Conservation (phyloP, 2,888 invertebrate genomes). For the Polia nebulosa region DNA sequence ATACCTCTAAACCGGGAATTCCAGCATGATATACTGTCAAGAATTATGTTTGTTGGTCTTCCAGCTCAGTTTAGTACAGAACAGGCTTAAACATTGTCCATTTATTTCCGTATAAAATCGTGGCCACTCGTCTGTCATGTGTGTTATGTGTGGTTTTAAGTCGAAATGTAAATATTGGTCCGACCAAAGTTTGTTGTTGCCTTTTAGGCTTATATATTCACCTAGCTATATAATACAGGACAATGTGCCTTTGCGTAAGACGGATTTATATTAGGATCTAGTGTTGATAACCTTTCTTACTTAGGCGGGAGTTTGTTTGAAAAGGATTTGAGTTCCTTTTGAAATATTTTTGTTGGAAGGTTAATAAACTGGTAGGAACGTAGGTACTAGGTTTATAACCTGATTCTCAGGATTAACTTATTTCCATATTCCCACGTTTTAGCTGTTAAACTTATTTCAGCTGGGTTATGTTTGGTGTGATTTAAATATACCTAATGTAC, state of each 20-base stretch:
- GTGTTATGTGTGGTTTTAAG: slow-evolving; percentile 27
- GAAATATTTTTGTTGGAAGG: neutral
- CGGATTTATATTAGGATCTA: neutral
- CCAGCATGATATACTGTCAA: slow-evolving; percentile 41
- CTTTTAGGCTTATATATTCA: neutral
- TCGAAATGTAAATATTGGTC: slow-evolving; percentile 45
- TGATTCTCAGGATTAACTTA: neutral
- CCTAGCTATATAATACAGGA: neutral
- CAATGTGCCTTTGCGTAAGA: slow-evolving; percentile 6
- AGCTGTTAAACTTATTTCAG: neutral
- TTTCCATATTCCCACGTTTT: neutral
- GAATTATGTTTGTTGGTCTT: slow-evolving; percentile 47
- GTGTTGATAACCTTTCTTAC: slow-evolving; percentile 30
- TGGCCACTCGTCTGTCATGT: slow-evolving; percentile 52
- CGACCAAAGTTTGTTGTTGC: slow-evolving; percentile 25
- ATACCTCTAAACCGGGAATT: slow-evolving; percentile 44
- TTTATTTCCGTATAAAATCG: slow-evolving; percentile 52
- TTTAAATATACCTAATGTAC: too few species aligned
- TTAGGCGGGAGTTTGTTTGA: neutral
- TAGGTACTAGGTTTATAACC: neutral
- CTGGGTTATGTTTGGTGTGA: neutral
- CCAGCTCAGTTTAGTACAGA: slow-evolving; percentile 44
- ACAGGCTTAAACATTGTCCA: slow-evolving; percentile 46
- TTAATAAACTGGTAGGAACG: neutral
- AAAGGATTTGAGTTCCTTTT: neutral